Evolutionary conservation across 2,888 invertebrate genomes (phyloP).

Genomic region (Euspilapteryx auroguttella): DNA sequence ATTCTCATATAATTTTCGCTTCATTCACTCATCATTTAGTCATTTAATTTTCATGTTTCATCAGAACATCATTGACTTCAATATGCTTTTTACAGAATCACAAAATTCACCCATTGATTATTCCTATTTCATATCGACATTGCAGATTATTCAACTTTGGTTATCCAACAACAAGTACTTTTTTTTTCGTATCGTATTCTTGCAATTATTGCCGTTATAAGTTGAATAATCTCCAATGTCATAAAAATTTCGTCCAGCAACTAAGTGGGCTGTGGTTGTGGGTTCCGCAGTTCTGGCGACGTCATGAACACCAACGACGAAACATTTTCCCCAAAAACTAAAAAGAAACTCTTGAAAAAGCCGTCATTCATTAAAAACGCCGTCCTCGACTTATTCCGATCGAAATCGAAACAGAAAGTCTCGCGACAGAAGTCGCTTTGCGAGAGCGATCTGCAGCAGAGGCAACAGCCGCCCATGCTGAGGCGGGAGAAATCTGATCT

Average conservation of each 20-base stretch:
- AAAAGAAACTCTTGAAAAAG: conserved; percentile 61
- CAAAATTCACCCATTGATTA: conserved; percentile 35
- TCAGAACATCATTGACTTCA: conserved; percentile 31
- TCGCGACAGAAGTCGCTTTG: conserved; percentile 54
- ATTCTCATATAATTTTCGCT: conserved; percentile 8
- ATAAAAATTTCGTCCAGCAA: conserved; percentile 48
- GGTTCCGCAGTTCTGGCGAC: conserved; percentile 52
- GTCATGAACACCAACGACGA: conserved; percentile 56
- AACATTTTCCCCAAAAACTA: conserved; percentile 56
- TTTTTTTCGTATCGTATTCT: too few species aligned
- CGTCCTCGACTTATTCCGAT: conserved; percentile 54
- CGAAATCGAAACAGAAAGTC: conserved; percentile 56
- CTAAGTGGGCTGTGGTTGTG: conserved; percentile 33
- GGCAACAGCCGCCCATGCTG: conserved; percentile 31
- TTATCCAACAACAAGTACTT: too few species aligned
- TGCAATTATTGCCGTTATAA: too few species aligned
- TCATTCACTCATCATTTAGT: conserved; percentile 5
- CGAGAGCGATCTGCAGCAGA: conserved; percentile 48
- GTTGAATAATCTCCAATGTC: conserved; percentile 8
- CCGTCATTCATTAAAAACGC: conserved; percentile 59
- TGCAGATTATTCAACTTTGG: too few species aligned
- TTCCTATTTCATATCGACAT: conserved; percentile 30
- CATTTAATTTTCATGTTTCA: conserved; percentile 8
- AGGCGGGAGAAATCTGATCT: conserved; percentile 52
- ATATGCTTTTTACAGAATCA: conserved; percentile 47